Conservation (phyloP, 2,888 invertebrate genomes). For the Galeopsomyia nigrocyanea region DNA sequence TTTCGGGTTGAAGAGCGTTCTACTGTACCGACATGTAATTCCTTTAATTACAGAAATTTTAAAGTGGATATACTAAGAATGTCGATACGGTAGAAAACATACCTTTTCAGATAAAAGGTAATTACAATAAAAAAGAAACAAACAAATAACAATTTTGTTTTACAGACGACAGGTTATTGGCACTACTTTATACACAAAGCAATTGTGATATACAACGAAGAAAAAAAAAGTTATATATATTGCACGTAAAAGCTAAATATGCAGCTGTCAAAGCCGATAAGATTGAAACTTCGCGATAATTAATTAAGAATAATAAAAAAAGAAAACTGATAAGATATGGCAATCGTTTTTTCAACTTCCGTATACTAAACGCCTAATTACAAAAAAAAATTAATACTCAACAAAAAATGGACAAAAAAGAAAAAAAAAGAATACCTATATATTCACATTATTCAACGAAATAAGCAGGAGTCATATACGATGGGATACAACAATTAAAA, state of each 20-base stretch:
- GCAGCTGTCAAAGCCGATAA: too few species aligned
- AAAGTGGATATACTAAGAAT: too few species aligned
- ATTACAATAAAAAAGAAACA: slow-evolving; percentile 19
- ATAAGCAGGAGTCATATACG: slow-evolving; percentile 36
- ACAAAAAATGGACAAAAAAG: slow-evolving; percentile 3
- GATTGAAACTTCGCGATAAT: too few species aligned
- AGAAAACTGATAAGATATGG: slow-evolving; percentile 42
- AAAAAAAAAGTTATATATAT: background rate
- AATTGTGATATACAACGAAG: slow-evolving; percentile 5
- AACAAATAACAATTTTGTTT: slow-evolving; percentile 10
- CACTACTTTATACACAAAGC: slow-evolving; percentile 34
- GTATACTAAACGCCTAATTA: slow-evolving; percentile 19
- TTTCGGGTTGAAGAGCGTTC: too few species aligned
- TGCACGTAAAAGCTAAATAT: background rate
- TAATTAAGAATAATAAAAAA: too few species aligned
- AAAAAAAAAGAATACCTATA: background rate
- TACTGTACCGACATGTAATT: too few species aligned
- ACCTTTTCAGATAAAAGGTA: background rate
- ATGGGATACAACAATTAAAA: slow-evolving; percentile 34
- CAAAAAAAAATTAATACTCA: slow-evolving; percentile 29
- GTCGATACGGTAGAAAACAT: background rate
- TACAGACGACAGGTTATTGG: slow-evolving; percentile 31
- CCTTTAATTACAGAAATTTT: too few species aligned
- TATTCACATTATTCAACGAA: slow-evolving; percentile 40
- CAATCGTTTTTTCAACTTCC: slow-evolving; percentile 39